Evolutionary conservation across 2,888 invertebrate genomes (phyloP), one percentile per base, ranked within the genome.

Genomic region (Drosophila flavopinicola): DNA sequence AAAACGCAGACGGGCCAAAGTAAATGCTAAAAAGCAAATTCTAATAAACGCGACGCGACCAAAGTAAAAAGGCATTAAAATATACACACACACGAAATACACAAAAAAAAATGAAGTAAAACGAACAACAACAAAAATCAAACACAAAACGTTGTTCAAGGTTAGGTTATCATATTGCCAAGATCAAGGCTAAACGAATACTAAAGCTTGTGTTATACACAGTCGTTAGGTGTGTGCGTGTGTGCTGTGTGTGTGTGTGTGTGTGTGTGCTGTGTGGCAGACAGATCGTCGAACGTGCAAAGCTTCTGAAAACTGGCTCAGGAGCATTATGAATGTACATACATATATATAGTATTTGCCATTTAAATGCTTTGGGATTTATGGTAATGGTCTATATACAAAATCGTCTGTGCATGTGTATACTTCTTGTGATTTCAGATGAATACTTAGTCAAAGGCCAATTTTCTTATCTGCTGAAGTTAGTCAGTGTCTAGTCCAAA

Each of bases 101-200:
- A 35, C 20, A 32, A 51, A 44, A 48, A 42, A 54, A 39, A 27
- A 59, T 35, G 33, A 48, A 45, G 44, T 13, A 23, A 44, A 13
- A 24, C 10, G 49, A 57, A 9, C 52, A 45, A 32, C 25, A 57
- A 75, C 27, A 52, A 76, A 66, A 78, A 60, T 65, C 85, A 84
- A 86, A 86, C 64, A 86, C 72, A 82, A 82, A 82, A 79, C 80
- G 52, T 66, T 75, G 85, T 71, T 80, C 84, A 78, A 85, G 89
- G 88, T 88, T 88, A 83, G 85, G 89, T 89, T 88, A 89, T 88
- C 88, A 88, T 82, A 82, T 88, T 89, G 87, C 80, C 88, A 88
- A 88, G 88, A 88, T 88, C 88, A 88, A 88, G 88, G 88, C 74
- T 85, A 69, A 37, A 32, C 23, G 49, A 56, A 54, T 57, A 60